Evolutionary conservation across 1,140 invertebrate genomes (phyloP), one percentile per base, ranked within the genome.

Genomic region (Atta texana): DNA sequence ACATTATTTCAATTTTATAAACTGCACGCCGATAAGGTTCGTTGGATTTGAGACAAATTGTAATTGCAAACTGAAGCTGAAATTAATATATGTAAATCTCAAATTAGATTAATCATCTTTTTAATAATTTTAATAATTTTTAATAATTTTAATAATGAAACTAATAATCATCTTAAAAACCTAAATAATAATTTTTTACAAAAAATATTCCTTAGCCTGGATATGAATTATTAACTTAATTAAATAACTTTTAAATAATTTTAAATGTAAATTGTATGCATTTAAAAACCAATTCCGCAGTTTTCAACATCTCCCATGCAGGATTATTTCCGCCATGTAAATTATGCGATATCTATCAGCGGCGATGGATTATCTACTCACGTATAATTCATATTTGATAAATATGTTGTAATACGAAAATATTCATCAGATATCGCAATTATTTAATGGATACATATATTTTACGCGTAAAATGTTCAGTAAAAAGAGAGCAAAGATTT

Each of bases 311-410:
- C 12, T 31, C 14, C 21, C 24, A 5, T 31, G 14, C 24, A 31
- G 24, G 24, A 31, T 31, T 39, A 8, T 3, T 44, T 21, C 64
- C 6, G 34, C 10, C 64, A 6, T 1, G 10, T 39, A 31, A 68
- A 68, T 68, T 68, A 34, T 34, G n/a, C 34, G 34, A 44, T 68
- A 66, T n/a, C 34, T 39, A 21, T 68, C 28, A n/a, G 10, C 3
- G n/a, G 34, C 34, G 34, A 68, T 31, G 64, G 64, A 68, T 68
- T 68, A 68, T 68, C 64, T 21, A 21, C 64, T n/a, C 10, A 68
- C 64, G 34, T n/a, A 12, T 12, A 68, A 44, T 68, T 68, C n/a
- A 68, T 10, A 16, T 63, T 31, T 28, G 31, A 68, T 68, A n/a
- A 8, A 39, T 18, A 12, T 3, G 4, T n/a, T 51, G 31, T 39